Base-by-base conservation (phyloP, 2,797 vertebrate genomes). In the Enteromius thamalakanensis region DNA sequence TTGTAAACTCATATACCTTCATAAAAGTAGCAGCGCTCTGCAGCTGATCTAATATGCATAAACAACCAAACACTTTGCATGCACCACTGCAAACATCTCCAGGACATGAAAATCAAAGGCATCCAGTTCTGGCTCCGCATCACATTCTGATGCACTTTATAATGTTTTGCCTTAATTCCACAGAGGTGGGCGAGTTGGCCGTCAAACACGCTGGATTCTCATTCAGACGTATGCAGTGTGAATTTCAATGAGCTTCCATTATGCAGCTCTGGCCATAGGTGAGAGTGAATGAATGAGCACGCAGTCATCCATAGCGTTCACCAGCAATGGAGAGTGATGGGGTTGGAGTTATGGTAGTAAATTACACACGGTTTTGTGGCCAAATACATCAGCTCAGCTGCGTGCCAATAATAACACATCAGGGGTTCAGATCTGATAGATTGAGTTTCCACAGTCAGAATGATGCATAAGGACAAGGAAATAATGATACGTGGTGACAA, bases 151-250 rank as follows among this genome's bases (percentile, higher is more conserved):
- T 83, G 29, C 49, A 64, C 83, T 89, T 76, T 49, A 45, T 90
- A 89, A 92, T 79, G 87, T 90, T 92, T 90, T 89, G 87, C 91
- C 87, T 90, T 88, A 87, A 92, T 91, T 90, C 90, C 76, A 81
- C 87, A 75, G 89, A 88, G 62, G 89, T 88, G 89, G 90, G 81
- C 42, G 37, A 88, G 87, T 84, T 86, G 90, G 88, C 85, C 68
- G 53, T 84, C 62, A 77, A 86, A 87, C 79, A 75, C 37, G 45
- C 70, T 79, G 71, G 79, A 81, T 82, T 80, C 72, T 85, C 76
- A 71, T 88, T 83, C 90, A 82, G 81, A 87, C 69, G 84, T 81
- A 79, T 29, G 84, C 84, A 87, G 79, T 76, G 80, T 83, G 90
- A 90, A 92, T 92, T 88, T 89, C 90, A 92, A 93, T 91, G 87